These are phyloP conservation scores for Proterorhinus semilunaris DNA, from an alignment of 2,113 vertebrate genomes.

Conservation along the genomic window DNA sequence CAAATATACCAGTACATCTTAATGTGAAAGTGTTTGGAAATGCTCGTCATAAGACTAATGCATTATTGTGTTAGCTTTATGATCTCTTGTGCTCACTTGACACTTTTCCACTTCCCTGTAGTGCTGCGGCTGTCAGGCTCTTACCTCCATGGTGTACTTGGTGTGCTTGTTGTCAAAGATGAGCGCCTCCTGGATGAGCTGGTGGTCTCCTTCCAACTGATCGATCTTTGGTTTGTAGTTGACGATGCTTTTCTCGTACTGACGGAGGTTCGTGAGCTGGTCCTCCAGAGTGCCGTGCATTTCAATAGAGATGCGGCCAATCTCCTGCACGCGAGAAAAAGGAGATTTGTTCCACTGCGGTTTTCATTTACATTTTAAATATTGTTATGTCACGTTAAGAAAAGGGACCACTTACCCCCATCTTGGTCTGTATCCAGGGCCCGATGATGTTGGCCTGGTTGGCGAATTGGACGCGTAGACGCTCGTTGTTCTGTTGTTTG, in stretches of 20 bases:
- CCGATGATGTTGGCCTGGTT: conserved; percentile 96
- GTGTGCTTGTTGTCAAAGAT: conserved; percentile 99
- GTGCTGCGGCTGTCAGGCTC: not conserved
- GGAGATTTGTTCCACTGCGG: too few relatives aligned
- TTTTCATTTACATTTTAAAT: too few relatives aligned
- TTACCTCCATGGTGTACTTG: conserved; percentile 99
- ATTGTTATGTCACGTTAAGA: too few relatives aligned
- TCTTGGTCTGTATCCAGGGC: conserved; percentile 98
- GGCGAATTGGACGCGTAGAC: conserved; percentile 94
- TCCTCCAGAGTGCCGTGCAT: conserved; percentile 98
- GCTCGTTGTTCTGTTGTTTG: conserved; percentile 96
- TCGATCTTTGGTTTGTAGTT: conserved; percentile 99
- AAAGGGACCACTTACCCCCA: conserved; percentile 82
- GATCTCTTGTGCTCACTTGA: too few relatives aligned
- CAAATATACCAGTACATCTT: too few relatives aligned
- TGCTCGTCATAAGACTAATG: too few relatives aligned
- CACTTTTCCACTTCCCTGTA: too few relatives aligned
- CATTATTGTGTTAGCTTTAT: too few relatives aligned
- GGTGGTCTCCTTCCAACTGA: conserved; percentile 96
- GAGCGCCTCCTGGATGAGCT: conserved; percentile 95
- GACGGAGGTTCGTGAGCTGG: conserved; percentile 91
- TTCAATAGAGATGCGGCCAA: conserved; percentile 97
- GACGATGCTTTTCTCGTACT: conserved; percentile 97
- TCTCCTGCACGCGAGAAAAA: conserved; percentile 80
- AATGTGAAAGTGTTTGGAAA: too few relatives aligned